Conservation (phyloP, 2,797 vertebrate genomes). For the Kryptopterus vitreolus region DNA sequence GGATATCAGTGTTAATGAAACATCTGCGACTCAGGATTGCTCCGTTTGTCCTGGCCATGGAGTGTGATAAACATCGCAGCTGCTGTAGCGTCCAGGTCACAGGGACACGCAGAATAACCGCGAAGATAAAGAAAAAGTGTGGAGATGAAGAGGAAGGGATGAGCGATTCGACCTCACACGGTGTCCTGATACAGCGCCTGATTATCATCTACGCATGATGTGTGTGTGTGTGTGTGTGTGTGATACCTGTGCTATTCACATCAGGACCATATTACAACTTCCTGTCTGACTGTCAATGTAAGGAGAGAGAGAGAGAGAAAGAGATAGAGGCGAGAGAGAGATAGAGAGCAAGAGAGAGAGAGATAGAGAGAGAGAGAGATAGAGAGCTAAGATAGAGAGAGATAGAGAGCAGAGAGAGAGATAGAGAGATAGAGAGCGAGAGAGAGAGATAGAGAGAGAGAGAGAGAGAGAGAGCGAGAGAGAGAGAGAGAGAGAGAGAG, state of each 20-base stretch:
- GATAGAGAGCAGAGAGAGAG: too few relatives aligned
- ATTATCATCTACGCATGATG: background rate
- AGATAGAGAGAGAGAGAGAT: slow-evolving; percentile 16
- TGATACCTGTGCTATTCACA: background rate
- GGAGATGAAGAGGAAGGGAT: background rate
- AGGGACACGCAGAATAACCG: background rate
- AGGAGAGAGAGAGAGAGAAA: background rate
- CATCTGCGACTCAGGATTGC: background rate
- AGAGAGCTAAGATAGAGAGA: too few relatives aligned
- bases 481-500: too few relatives aligned
- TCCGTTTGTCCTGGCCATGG: background rate
- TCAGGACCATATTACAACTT: background rate
- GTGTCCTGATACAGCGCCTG: too few relatives aligned
- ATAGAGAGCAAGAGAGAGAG: background rate
- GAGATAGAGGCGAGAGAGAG: background rate
- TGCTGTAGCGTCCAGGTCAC: background rate
- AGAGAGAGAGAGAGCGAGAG: too few relatives aligned
- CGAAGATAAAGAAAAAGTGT: background rate
- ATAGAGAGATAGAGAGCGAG: too few relatives aligned
- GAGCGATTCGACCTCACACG: background rate
- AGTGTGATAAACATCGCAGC: background rate
- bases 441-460: too few relatives aligned
- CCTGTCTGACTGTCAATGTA: background rate
- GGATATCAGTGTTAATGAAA: background rate
- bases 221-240: too few relatives aligned